These are phyloP conservation scores for Bombus confusus DNA, from an alignment of 1,140 invertebrate genomes.

Conservation along the genomic window DNA sequence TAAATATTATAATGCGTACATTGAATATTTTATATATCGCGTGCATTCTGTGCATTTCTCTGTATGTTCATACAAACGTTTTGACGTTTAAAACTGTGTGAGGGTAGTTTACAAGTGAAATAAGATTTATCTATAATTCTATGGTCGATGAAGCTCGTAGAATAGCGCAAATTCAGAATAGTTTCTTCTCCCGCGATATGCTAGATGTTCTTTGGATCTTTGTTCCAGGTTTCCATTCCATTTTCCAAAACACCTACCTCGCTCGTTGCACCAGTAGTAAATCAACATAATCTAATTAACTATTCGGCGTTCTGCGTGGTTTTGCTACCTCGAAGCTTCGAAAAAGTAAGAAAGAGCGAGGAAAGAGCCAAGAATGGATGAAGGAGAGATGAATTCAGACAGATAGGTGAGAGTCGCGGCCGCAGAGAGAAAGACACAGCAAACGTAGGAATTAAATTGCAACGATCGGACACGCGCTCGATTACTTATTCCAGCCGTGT, in stretches of 20 bases:
- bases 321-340: not conserved
- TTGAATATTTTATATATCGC: too few species aligned
- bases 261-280: not conserved
- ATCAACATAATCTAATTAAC: conserved; percentile 59
- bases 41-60: too few species aligned
- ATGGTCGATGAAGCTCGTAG: too few species aligned
- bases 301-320: conserved; percentile 49
- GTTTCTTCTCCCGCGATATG: too few species aligned
- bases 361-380: too few species aligned
- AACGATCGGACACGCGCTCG: conserved; percentile 52
- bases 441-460: conserved; percentile 69
- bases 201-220: too few species aligned
- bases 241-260: not conserved
- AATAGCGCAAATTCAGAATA: too few species aligned
- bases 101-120: too few species aligned
- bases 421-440: conserved; percentile 51
- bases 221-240: not conserved
- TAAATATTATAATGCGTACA: too few species aligned
- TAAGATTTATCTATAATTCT: too few species aligned
- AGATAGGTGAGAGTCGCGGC: not conserved
- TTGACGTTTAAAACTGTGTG: too few species aligned
- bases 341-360: not conserved
- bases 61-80: too few species aligned
- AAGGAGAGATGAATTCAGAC: not conserved
- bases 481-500: conserved; percentile 69